Conservation (phyloP, 2,797 vertebrate genomes). For the Echeneis naucrates region DNA sequence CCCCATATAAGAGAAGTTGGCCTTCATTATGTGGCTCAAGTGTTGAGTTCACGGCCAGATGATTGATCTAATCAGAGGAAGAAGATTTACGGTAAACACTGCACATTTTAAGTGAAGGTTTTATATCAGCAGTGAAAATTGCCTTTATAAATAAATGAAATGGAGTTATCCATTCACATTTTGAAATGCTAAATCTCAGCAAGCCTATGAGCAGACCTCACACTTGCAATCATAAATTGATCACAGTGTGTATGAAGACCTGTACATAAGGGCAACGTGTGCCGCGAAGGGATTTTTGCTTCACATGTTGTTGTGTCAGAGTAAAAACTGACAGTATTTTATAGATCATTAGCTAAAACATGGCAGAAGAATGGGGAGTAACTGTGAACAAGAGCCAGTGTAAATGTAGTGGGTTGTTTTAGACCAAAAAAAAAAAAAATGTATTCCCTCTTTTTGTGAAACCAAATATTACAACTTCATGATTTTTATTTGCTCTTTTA, state of each 20-base stretch:
- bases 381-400: neutral
- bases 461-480: neutral
- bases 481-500: neutral
- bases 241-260: slow-evolving; percentile 8
- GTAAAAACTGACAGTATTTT: neutral
- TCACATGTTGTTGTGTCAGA: slow-evolving; percentile 11
- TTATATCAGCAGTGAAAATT: slow-evolving; percentile 62
- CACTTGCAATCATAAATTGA: slow-evolving; percentile 35
- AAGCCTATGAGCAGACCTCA: slow-evolving; percentile 26
- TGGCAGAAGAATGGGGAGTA: neutral
- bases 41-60: slow-evolving; percentile 72
- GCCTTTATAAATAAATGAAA: slow-evolving; percentile 68
- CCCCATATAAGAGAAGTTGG: slow-evolving; percentile 50
- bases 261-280: slow-evolving; percentile 11
- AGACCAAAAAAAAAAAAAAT: neutral
- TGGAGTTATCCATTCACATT: slow-evolving; percentile 43
- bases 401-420: slow-evolving; percentile 5
- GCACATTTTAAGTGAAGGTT: slow-evolving; percentile 55
- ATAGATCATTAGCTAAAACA: neutral
- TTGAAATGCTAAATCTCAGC: slow-evolving; percentile 46
- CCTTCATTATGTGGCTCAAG: slow-evolving; percentile 66
- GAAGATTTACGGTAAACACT: slow-evolving; percentile 66
- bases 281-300: neutral
- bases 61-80: slow-evolving; percentile 66
- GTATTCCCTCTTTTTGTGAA: neutral